Evolutionary conservation across 2,113 vertebrate species (phyloP).

Genomic region (Triplophysa rosa): DNA sequence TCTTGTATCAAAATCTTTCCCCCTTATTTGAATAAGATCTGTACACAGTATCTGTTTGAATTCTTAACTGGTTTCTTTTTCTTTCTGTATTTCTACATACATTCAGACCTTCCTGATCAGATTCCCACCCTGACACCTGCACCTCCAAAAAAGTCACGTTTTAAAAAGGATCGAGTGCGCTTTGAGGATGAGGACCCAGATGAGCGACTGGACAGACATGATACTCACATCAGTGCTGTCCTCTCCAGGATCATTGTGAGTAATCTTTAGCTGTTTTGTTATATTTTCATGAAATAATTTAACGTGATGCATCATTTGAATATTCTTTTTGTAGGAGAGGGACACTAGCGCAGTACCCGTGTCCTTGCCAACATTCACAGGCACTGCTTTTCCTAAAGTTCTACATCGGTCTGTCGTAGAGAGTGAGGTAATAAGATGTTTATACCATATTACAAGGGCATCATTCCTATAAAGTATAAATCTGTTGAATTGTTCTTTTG

Average conservation of each 20-base stretch:
- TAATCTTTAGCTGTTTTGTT: not conserved
- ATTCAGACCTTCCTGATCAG: constrained; percentile 82
- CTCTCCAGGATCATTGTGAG: constrained; percentile 90
- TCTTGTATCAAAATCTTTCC: too few relatives aligned
- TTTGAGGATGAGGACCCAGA: constrained; percentile 84
- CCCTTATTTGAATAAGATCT: not conserved
- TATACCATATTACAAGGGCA: not conserved
- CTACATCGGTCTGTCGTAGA: constrained; percentile 82
- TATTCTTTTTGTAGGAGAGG: constrained; percentile 76
- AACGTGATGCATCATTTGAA: too few relatives aligned
- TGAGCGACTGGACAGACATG: constrained; percentile 79
- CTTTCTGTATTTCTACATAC: not conserved
- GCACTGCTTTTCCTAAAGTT: constrained; percentile 85
- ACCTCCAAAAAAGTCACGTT: constrained; percentile 85
- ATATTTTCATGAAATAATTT: not conserved
- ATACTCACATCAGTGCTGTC: constrained; percentile 89
- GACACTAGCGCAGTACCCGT: constrained; percentile 83
- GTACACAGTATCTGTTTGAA: not conserved
- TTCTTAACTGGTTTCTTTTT: not conserved
- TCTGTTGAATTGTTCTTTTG: not conserved
- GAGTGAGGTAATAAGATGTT: constrained; percentile 73
- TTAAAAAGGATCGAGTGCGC: constrained; percentile 69
- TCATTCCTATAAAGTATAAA: not conserved
- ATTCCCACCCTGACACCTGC: constrained; percentile 86
- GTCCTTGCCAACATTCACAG: constrained; percentile 79